Percentiles rank a stretch among this genome's conserved stretches.
Evolutionary conservation across 2,888 invertebrate genomes (phyloP).

Genomic region (Caenorhabditis imperialis): DNA sequence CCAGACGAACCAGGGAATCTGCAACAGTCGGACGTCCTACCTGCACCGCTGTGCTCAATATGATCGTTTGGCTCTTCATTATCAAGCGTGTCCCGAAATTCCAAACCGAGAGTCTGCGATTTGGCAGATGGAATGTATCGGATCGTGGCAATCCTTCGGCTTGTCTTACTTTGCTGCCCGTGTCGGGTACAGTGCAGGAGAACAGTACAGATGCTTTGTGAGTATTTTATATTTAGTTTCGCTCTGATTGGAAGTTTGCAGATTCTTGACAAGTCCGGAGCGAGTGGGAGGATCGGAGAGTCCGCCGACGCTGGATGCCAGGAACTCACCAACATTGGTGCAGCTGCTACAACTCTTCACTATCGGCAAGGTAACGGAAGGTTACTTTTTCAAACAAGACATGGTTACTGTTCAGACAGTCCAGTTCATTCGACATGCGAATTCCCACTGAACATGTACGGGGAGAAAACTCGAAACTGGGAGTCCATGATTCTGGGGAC

Average conservation of each 20-base stretch:
- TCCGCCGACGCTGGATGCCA: conserved; percentile 64
- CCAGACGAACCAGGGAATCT: conserved; percentile 55
- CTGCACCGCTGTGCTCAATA: conserved; percentile 61
- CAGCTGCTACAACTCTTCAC: conserved; percentile 55
- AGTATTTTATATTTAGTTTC: conserved; percentile 12
- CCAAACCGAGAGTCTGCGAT: conserved; percentile 58
- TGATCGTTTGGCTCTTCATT: conserved; percentile 57
- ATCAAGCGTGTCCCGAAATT: conserved; percentile 62
- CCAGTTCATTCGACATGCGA: conserved; percentile 35
- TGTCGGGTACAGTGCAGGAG: conserved; percentile 51
- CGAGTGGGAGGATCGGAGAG: conserved; percentile 57
- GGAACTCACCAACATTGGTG: conserved; percentile 59
- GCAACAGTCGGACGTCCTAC: conserved; percentile 57
- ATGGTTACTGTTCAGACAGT: conserved; percentile 18
- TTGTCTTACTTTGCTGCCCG: conserved; percentile 56
- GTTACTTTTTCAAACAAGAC: not conserved
- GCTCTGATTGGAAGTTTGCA: conserved; percentile 9
- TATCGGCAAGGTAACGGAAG: conserved; percentile 50
- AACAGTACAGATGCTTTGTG: conserved; percentile 61
- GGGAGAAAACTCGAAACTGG: conserved; percentile 43
- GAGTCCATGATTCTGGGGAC: conserved; percentile 53
- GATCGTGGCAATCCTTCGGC: conserved; percentile 53
- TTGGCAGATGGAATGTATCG: conserved; percentile 64
- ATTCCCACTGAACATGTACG: conserved; percentile 30
- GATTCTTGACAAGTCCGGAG: conserved; percentile 51